Evolutionary conservation across 1,140 invertebrate genomes (phyloP), one percentile per base, ranked within the genome.

Genomic region (Aradophagus sp.): DNA sequence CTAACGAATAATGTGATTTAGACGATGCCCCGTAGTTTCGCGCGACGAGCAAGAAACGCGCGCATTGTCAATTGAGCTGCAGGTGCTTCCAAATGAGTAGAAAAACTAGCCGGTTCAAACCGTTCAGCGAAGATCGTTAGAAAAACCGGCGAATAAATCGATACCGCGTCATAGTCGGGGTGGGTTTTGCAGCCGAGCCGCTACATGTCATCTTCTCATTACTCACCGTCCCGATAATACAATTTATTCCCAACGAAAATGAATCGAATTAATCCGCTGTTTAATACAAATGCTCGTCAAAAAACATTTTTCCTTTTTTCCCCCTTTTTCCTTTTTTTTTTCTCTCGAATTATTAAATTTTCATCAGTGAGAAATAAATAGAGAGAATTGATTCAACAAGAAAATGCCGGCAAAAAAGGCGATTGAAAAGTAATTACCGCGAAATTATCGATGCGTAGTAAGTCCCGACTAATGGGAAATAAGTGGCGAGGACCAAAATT

Each of bases 11-110:
- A 67, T 58, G 52, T 16, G 38, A 67, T 67, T 67, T 35, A 14
- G 32, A 35, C 48, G 31, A 29, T 55, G 48, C 42, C 10, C 38
- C 32, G 13, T 56, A 36, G 41, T 39, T 55, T 27, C 36, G n/a
- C 12, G 36, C 31, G 56, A 44, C 15, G 38, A 45, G 44, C 69
- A 67, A 73, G 63, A 73, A 73, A 58, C 14, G 42, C 15, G 36
- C 31, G 44, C 50, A 73, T 63, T 67, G 62, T 67, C 61, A 52
- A 67, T 67, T 35, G 70, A 73, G 50, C 58, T 73, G 62, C 70
- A 73, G 70, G 62, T 73, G 70, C 45, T 58, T 39, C 50, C 62
- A 66, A 67, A 67, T 67, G 52, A 56, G 12, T 5, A 50, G 45
- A 62, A 73, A 73, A 73, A 73, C 44, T 23, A 1, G 13, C 29